Conservation (phyloP, 2,888 invertebrate species). For the Oscheius sp. region DNA sequence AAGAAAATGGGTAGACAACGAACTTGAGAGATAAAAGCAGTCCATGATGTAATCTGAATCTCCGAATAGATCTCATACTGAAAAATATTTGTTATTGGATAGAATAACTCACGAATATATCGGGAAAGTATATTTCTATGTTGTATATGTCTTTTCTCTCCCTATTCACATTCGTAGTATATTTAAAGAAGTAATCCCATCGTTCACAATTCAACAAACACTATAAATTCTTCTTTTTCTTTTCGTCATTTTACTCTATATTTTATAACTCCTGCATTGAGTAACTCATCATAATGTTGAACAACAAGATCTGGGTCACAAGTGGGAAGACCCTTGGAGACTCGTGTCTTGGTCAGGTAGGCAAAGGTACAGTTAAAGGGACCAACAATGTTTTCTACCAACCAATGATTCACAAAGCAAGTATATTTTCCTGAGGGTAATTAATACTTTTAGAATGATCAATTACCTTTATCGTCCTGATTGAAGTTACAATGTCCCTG, state of each 20-base stretch:
- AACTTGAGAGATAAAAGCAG: conserved; percentile 28
- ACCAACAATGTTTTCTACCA: conserved; percentile 17
- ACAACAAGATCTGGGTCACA: conserved; percentile 17
- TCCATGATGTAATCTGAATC: conserved; percentile 17
- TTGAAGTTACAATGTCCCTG: conserved; percentile 8
- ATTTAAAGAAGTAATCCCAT: conserved; percentile 27
- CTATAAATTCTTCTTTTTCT: not conserved
- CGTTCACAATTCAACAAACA: conserved; percentile 26
- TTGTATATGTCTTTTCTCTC: not conserved
- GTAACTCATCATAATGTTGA: not conserved
- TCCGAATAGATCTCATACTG: conserved; percentile 28
- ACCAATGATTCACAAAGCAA: conserved; percentile 27
- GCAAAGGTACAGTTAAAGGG: conserved; percentile 25
- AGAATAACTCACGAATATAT: conserved; percentile 17
- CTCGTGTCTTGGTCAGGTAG: conserved; percentile 1
- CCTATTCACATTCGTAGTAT: not conserved
- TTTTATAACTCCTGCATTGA: not conserved
- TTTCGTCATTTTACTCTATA: not conserved
- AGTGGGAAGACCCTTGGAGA: not conserved
- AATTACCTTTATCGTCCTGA: conserved; percentile 19
- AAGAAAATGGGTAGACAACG: not conserved
- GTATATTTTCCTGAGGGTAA: conserved; percentile 18
- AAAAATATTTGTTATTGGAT: not conserved
- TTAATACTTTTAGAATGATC: not conserved
- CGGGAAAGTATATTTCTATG: conserved; percentile 23